Percentiles rank a stretch among this genome's conserved stretches.
Conservation (phyloP, 2,888 invertebrate genomes). For the Invenusta paracnida region DNA sequence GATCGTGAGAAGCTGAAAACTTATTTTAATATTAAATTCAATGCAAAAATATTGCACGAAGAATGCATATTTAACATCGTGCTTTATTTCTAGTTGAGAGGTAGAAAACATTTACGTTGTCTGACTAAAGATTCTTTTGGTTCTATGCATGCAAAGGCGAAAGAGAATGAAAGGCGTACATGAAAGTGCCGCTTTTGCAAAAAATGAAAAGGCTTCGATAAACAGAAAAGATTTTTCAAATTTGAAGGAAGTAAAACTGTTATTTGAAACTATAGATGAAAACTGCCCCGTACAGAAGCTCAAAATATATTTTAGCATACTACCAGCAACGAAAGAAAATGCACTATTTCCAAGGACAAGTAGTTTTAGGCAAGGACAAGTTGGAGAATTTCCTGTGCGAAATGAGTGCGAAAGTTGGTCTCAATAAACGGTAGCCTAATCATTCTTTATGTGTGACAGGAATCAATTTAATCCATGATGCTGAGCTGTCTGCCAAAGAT, state of each 20-base stretch:
- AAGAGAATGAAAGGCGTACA: neutral
- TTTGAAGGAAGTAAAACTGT: constrained; percentile 25
- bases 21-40: constrained; percentile 9
- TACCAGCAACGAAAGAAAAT: constrained; percentile 28
- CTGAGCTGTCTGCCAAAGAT: neutral
- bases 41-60: neutral
- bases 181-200: constrained; percentile 31
- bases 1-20: neutral
- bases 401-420: constrained; percentile 9
- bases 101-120: neutral
- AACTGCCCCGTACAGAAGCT: constrained; percentile 24
- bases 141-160: neutral
- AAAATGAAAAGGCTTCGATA: constrained; percentile 25
- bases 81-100: neutral
- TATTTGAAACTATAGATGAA: neutral
- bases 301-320: constrained; percentile 12
- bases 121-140: constrained; percentile 30
- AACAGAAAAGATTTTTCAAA: constrained; percentile 29
- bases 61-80: constrained; percentile 30
- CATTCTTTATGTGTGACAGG: too few relatives aligned
- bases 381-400: constrained; percentile 13
- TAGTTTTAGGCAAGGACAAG: constrained; percentile 14
- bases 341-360: constrained; percentile 15
- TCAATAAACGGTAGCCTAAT: neutral
- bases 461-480: constrained; percentile 3